Conservation (phyloP, 2,797 vertebrate genomes). For the Botia kubotai region DNA sequence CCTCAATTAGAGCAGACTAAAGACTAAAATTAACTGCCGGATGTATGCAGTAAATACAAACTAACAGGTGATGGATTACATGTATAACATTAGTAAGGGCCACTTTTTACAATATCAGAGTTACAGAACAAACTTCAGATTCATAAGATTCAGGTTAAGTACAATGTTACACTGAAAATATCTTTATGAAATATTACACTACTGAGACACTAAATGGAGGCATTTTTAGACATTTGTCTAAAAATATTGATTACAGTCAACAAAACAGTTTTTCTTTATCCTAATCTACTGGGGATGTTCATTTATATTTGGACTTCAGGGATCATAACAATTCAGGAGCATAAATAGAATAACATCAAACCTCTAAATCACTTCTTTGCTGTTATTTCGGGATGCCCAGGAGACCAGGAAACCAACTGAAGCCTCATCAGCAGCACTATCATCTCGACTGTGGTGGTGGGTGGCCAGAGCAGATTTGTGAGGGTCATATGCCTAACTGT, state of each 20-base stretch:
- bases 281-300: background rate
- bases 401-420: slow-evolving; percentile 50
- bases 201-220: background rate
- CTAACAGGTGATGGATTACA: slow-evolving; percentile 19
- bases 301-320: slow-evolving; percentile 5
- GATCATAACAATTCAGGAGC: slow-evolving; percentile 3
- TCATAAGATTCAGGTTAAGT: background rate
- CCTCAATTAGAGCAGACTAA: slow-evolving; percentile 76
- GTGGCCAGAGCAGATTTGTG: slow-evolving; percentile 69
- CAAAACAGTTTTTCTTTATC: background rate
- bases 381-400: slow-evolving; percentile 42
- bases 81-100: background rate
- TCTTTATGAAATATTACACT: background rate
- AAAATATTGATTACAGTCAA: slow-evolving; percentile 3
- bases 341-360: slow-evolving; percentile 31
- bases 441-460: slow-evolving; percentile 56
- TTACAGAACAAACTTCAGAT: background rate
- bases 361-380: slow-evolving; percentile 39
- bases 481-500: slow-evolving; percentile 65
- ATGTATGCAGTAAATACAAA: slow-evolving; percentile 56
- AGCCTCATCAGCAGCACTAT: slow-evolving; percentile 58
- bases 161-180: background rate
- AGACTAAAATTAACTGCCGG: slow-evolving; percentile 71
- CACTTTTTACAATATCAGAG: background rate
- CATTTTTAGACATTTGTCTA: too few relatives aligned